These are phyloP conservation scores for Nomada ferruginata DNA, from an alignment of 2,888 invertebrate genomes.

Conservation along the genomic window DNA sequence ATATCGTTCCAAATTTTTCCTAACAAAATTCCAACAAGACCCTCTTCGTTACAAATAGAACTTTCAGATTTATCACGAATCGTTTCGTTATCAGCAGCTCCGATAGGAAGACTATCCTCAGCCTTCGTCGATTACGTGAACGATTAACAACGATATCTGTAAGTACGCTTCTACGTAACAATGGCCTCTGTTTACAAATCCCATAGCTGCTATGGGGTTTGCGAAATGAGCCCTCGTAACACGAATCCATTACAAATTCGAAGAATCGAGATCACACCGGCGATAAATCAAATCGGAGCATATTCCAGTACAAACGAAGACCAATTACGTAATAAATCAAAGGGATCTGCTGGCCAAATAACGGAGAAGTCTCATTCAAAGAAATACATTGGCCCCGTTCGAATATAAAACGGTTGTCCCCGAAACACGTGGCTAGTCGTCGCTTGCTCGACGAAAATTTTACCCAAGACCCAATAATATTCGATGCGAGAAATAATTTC, in stretches of 20 bases:
- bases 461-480: no score
- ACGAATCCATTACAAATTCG: constrained; percentile 13
- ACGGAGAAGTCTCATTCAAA: no score
- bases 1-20: neutral
- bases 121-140: neutral
- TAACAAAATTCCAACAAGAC: neutral
- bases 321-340: neutral
- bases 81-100: neutral
- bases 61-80: constrained; percentile 1
- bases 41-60: neutral
- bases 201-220: neutral
- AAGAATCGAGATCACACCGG: neutral
- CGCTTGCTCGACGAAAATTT: no score
- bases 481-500: no score
- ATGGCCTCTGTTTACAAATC: neutral
- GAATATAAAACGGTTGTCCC: no score
- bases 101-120: neutral
- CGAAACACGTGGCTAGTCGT: no score
- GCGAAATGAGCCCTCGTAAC: neutral
- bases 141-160: neutral
- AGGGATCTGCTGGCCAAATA: neutral
- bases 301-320: neutral
- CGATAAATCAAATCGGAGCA: neutral
- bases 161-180: neutral
- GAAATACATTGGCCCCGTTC: no score